Conservation (phyloP, 2,797 vertebrate genomes). For the Molossus molossus region DNA sequence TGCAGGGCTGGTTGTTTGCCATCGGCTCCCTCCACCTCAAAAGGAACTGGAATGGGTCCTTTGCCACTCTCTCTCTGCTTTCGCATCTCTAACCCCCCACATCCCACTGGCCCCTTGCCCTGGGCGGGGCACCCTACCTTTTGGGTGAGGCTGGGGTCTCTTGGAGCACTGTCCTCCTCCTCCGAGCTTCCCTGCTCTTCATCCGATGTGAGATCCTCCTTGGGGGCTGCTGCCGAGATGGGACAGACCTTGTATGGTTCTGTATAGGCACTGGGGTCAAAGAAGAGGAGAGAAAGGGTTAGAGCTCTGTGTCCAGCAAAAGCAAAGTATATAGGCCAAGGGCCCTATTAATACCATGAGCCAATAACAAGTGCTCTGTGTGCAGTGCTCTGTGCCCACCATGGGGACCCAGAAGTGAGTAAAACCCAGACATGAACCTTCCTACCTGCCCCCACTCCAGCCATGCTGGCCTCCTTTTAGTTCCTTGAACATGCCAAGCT, state of each 20-base stretch:
- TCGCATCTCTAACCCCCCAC: not conserved
- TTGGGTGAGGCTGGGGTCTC: slow-evolving; percentile 91
- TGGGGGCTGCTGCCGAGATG: slow-evolving; percentile 87
- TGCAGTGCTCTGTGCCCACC: not conserved
- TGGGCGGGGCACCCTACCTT: slow-evolving; percentile 90
- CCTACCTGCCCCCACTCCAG: not conserved
- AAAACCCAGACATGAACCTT: not conserved
- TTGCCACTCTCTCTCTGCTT: too few relatives aligned
- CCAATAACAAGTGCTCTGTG: not conserved
- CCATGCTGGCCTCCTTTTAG: too few relatives aligned
- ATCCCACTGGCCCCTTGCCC: not conserved
- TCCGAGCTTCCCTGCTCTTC: slow-evolving; percentile 97
- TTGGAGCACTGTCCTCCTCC: slow-evolving; percentile 92
- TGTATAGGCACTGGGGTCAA: slow-evolving; percentile 94
- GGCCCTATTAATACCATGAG: rapidly evolving
- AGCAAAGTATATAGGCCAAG: not conserved
- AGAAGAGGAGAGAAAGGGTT: slow-evolving; percentile 62
- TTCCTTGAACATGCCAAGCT: not conserved
- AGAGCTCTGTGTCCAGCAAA: not conserved
- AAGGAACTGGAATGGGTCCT: not conserved
- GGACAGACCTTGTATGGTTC: slow-evolving; percentile 96
- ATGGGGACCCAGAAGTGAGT: not conserved
- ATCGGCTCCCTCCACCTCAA: not conserved
- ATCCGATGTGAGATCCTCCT: slow-evolving; percentile 90
- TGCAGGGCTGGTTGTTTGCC: too few relatives aligned